Evolutionary conservation across 2,888 invertebrate genomes (phyloP), one percentile per base, ranked within the genome.

Genomic region (Plagodis dolabraria): DNA sequence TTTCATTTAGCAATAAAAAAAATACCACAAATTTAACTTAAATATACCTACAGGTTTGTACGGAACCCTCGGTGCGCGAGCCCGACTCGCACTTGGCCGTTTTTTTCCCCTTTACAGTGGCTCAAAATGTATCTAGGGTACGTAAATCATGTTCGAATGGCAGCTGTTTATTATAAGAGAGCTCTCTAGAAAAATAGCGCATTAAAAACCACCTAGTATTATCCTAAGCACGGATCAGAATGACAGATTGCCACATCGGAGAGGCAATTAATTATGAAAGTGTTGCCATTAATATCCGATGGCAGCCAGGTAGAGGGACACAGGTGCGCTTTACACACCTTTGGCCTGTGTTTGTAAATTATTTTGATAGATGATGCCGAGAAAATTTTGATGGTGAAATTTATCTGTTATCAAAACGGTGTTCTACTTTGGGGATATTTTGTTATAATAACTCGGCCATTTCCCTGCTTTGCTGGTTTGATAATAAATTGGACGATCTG

Each of bases 251-350:
- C 70, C 64, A 70, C 53, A 50, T 51, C 36, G 54, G 74, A 66
- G 68, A 69, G 68, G 75, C 71, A 75, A 84, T 86, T 82, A 84
- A 85, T 86, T 80, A 80, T 61, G 57, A 67, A 67, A 72, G 68
- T 71, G 71, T 71, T 71, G 63, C 67, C 70, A 82, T 84, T 80
- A 84, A 83, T 83, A 75, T 71, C 69, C 72, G 65, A 75, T 79
- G 73, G 72, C 66, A 72, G 64, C 68, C 65, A 71, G 70, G 69
- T 73, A 22, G 67, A 68, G 60, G 64, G 57, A 58, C 67, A 70
- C 64, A 67, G 61, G 47, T 57, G 57, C 50, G 61, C 58, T 60
- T 55, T 55, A 57, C 54, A 61, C 54, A 50, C 51, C 38, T 53
- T 34, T 58, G 46, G 11, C 40, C 38, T 57, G 12, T 9, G 47